phyloP scores from a whole-genome alignment of 2,888 invertebrate species.

The Hypercompe scribonia region DNA sequence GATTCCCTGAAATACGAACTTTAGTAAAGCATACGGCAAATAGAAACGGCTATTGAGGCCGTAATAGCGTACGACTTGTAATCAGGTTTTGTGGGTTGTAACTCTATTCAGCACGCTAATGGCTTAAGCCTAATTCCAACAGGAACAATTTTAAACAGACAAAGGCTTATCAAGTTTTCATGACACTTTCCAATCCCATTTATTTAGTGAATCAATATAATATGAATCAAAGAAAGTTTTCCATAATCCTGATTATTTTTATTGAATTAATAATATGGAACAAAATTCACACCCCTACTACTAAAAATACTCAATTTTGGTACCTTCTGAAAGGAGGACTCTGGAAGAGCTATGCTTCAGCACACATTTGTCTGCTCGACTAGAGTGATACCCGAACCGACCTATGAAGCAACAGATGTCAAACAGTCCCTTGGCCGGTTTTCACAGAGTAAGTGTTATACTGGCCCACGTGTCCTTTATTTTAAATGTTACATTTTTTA shows the following conservation, averaged over 20 bases:
- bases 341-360: too few species aligned
- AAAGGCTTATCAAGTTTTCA: neutral
- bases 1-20: neutral
- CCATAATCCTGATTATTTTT: conserved; percentile 30
- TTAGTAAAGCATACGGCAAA: neutral
- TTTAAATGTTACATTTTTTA: too few species aligned
- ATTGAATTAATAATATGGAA: conserved; percentile 36
- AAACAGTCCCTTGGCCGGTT: too few species aligned
- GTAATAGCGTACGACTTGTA: neutral
- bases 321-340: too few species aligned
- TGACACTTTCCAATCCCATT: too few species aligned
- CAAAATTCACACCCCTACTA: conserved; percentile 10
- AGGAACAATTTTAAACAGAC: neutral
- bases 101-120: neutral
- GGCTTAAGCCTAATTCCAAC: neutral
- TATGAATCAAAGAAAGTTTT: conserved; percentile 25
- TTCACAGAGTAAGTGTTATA: too few species aligned
- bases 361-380: too few species aligned
- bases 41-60: neutral
- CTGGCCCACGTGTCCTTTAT: too few species aligned
- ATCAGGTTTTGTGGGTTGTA: neutral
- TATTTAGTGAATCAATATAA: conserved; percentile 11
- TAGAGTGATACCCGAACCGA: too few species aligned
- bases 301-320: too few species aligned
- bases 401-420: too few species aligned